Conservation (phyloP, 2,797 vertebrate species). For the Odontamblyopus lacepedii region DNA sequence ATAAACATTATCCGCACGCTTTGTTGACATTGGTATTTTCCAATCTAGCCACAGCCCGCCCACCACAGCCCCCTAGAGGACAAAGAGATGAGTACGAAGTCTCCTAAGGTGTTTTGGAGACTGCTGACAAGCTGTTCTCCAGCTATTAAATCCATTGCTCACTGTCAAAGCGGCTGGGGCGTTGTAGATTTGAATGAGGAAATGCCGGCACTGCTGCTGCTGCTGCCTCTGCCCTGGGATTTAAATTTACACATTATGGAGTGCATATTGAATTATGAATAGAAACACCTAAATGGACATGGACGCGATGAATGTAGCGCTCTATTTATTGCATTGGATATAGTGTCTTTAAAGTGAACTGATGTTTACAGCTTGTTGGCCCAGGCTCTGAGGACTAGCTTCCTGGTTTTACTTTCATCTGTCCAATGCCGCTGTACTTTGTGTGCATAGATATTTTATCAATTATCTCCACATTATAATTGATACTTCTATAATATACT, state of each 20-base stretch:
- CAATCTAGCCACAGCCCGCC: conserved; percentile 54
- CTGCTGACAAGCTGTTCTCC: conserved; percentile 77
- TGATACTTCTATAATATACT: too few species aligned
- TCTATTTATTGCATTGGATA: background rate
- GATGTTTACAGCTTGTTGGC: background rate
- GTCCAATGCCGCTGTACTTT: background rate
- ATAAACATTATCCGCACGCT: conserved; percentile 30
- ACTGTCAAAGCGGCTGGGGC: conserved; percentile 69
- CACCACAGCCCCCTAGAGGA: conserved; percentile 51
- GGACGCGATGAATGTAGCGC: background rate
- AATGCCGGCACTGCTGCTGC: conserved; percentile 51
- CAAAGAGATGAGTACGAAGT: conserved; percentile 53
- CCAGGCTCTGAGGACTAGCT: background rate
- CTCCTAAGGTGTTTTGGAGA: conserved; percentile 65
- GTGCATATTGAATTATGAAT: conserved; percentile 31
- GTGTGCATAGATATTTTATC: background rate
- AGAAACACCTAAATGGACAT: conserved; percentile 5
- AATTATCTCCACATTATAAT: background rate
- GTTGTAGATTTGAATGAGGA: conserved; percentile 69
- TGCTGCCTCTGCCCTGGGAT: conserved; percentile 52
- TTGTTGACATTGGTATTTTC: conserved; percentile 61
- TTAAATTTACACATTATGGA: conserved; percentile 37
- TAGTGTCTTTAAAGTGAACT: background rate
- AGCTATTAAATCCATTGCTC: conserved; percentile 81
- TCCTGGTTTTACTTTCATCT: background rate